These are phyloP conservation scores for Botia kubotai DNA, from an alignment of 2,797 vertebrate genomes.

Conservation along the genomic window DNA sequence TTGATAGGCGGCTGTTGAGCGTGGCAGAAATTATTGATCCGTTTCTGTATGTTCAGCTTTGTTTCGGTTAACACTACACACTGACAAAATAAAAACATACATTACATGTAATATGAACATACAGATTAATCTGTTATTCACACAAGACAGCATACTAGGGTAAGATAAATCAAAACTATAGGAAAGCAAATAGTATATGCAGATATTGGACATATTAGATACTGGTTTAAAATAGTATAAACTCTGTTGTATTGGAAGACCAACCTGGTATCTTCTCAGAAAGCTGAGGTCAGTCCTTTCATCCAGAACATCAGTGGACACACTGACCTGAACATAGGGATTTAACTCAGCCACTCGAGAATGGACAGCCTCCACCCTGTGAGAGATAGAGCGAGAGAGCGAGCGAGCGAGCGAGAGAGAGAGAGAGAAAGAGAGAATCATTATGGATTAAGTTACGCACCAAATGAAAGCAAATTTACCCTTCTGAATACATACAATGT, in stretches of 20 bases:
- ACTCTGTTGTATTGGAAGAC: not conserved
- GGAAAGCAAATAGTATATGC: too few relatives aligned
- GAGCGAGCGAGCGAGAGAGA: too few relatives aligned
- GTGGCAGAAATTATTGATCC: slow-evolving; percentile 91
- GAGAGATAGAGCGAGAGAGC: slow-evolving; percentile 20
- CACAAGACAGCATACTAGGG: not conserved
- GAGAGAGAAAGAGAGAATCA: not conserved
- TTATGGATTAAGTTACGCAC: not conserved
- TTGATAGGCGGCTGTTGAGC: slow-evolving; percentile 89
- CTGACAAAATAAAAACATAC: slow-evolving; percentile 68
- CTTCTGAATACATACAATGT: too few relatives aligned
- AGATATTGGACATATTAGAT: not conserved
- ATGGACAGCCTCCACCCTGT: slow-evolving; percentile 90
- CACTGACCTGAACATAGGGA: slow-evolving; percentile 91
- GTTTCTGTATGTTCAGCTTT: slow-evolving; percentile 86
- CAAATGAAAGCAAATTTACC: too few relatives aligned
- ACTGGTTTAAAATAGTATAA: not conserved
- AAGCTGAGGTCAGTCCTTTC: slow-evolving; percentile 89
- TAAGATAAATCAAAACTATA: not conserved
- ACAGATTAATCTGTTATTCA: not conserved
- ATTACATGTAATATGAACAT: not conserved
- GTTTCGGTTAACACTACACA: slow-evolving; percentile 94
- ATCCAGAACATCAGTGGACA: slow-evolving; percentile 81
- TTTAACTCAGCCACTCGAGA: slow-evolving; percentile 89
- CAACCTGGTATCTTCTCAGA: slow-evolving; percentile 88